These are phyloP conservation scores for Montipora sp. DNA, from an alignment of 64 coral and sea anemone species.

Conservation along the genomic window DNA sequence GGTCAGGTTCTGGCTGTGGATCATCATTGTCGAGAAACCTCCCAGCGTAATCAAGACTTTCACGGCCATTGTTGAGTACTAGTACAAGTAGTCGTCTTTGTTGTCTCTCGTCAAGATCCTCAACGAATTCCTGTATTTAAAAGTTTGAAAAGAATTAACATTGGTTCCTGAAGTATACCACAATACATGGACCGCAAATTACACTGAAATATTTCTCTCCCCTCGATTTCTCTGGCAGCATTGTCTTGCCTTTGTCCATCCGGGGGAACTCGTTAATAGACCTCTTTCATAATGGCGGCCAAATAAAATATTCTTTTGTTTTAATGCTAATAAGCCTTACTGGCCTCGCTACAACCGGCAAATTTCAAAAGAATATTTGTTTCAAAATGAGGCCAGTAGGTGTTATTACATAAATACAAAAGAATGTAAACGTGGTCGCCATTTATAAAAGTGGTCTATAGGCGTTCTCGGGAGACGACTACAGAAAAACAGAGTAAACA, in stretches of 20 bases:
- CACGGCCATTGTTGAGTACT: not conserved
- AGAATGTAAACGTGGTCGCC: too few species aligned
- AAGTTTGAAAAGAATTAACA: not conserved
- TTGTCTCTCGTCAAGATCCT: constrained; percentile 3
- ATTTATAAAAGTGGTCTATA: too few species aligned
- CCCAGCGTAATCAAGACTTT: not conserved
- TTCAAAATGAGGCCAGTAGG: too few species aligned
- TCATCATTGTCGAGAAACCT: not conserved
- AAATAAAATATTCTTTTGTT: too few species aligned
- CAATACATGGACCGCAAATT: not conserved
- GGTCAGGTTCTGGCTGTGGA: constrained; percentile 10
- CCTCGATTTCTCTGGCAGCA: constrained; percentile 1
- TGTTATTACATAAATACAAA: too few species aligned
- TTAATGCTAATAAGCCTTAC: too few species aligned
- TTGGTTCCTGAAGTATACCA: not conserved
- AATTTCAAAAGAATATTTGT: too few species aligned
- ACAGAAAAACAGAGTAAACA: not conserved
- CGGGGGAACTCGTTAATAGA: not conserved
- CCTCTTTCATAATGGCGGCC: too few species aligned
- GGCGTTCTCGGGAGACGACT: not conserved
- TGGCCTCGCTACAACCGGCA: too few species aligned
- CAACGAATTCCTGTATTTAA: constrained; percentile 9
- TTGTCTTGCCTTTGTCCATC: not conserved
- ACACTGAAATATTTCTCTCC: not conserved
- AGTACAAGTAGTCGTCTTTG: not conserved